Percentiles rank a stretch among this genome's conserved stretches.
Conservation (phyloP, 2,113 vertebrate species). For the Dipodomys stephensi region DNA sequence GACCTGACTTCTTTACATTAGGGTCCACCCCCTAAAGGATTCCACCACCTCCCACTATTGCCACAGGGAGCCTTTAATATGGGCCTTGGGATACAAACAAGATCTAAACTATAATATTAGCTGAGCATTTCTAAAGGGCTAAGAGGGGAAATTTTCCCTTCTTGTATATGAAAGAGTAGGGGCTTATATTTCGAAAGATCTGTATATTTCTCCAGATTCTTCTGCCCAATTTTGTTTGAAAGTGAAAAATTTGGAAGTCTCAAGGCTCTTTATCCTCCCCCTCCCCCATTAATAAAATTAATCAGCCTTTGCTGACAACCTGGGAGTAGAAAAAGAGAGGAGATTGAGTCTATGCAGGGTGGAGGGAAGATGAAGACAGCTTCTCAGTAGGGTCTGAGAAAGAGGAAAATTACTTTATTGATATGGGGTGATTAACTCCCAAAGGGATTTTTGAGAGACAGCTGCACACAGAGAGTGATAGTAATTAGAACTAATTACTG, state of each 20-base stretch:
- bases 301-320: background rate
- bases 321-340: background rate
- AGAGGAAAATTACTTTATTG: slow-evolving; percentile 65
- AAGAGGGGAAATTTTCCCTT: background rate
- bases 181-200: slow-evolving; percentile 25
- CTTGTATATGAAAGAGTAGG: background rate
- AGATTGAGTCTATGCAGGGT: background rate
- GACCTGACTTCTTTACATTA: background rate
- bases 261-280: background rate
- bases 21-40: background rate
- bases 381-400: slow-evolving; percentile 28
- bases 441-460: slow-evolving; percentile 71
- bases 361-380: background rate
- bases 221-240: slow-evolving; percentile 15
- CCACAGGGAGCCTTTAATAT: background rate
- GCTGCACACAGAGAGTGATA: slow-evolving; percentile 76
- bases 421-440: slow-evolving; percentile 67
- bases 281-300: background rate
- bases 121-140: background rate
- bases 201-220: slow-evolving; percentile 2
- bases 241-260: slow-evolving; percentile 11
- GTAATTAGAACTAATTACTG: slow-evolving; percentile 81
- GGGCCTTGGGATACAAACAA: background rate
- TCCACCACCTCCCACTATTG: background rate
- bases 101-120: background rate